Base-by-base conservation (phyloP, 2,113 vertebrate genomes). In the Choloepus hoffmanni region DNA sequence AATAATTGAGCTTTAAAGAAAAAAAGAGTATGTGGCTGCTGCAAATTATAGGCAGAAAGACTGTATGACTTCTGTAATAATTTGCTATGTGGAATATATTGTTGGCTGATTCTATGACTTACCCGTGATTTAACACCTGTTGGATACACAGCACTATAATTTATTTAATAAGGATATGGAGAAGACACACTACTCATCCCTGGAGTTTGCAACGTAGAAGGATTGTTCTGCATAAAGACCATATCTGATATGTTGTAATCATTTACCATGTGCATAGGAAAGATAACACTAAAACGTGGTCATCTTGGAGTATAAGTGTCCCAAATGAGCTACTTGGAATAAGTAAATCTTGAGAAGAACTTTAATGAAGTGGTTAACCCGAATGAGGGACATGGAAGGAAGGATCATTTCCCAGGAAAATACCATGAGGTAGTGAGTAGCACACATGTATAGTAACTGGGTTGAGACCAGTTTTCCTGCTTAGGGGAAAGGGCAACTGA, bases 1-100 rank as follows among this genome's bases (percentile, higher is more conserved):
- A 93, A 95, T 92, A 93, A 88, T 68, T 83, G 23, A 92, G 18
- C 7, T 94, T 79, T 84, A 84, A 82, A 84, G 65, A 58, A 45
- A 10, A n/a, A 70, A 15, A 6, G 16, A 36, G 7, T 67, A 15
- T 62, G 28, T 73, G 1, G 8, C 9, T 28, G 30, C 36, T 76
- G 21, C 23, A 58, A 28, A 40, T 81, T 90, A 63, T 3, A 85
- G n/a, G 30, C 53, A 30, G 26, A 74, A 90, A 87, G 24, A 62
- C 21, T 28, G 30, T 36, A 26, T 40, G 28, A 53, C 15, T 78
- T 50, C 73, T 65, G 77, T 50, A 87, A 76, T 63, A 45, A n/a
- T 10, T 40, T 28, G 40, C 45, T 15, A 11, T 50, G 13, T 92
- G 48, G 33, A 89, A 83, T 78, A 30, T 43, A 60, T 73, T 73